phyloP scores from a whole-genome alignment of 2,888 invertebrate genomes.

The Fragum sueziense region DNA sequence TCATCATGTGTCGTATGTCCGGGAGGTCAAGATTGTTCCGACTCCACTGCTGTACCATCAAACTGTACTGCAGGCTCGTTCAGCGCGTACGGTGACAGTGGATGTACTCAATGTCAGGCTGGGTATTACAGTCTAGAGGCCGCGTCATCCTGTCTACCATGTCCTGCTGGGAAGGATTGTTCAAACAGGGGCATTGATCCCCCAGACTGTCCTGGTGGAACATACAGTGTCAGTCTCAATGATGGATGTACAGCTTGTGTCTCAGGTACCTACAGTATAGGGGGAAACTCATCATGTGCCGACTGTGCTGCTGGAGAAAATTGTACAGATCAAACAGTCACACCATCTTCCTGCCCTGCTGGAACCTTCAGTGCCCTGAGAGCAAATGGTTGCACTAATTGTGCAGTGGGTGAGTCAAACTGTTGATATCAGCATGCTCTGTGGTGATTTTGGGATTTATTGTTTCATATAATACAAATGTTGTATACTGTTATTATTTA shows the following conservation, averaged over 20 bases:
- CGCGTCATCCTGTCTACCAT: conserved; percentile 51
- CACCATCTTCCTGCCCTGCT: conserved; percentile 67
- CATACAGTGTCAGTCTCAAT: conserved; percentile 40
- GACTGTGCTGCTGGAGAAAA: conserved; percentile 56
- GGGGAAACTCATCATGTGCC: conserved; percentile 34
- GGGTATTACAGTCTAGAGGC: conserved; percentile 62
- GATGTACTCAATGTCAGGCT: conserved; percentile 57
- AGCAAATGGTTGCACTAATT: conserved; percentile 67
- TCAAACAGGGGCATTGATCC: conserved; percentile 25
- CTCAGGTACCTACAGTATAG: conserved; percentile 56
- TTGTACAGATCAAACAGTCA: conserved; percentile 40
- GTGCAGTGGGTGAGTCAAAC: conserved; percentile 62
- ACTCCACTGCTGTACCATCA: conserved; percentile 36
- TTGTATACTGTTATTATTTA: too few species aligned
- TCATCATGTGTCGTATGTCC: conserved; percentile 59
- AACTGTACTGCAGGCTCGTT: conserved; percentile 63
- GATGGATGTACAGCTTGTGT: conserved; percentile 55
- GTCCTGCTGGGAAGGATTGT: conserved; percentile 61
- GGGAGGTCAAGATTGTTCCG: conserved; percentile 56
- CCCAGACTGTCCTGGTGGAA: conserved; percentile 54
- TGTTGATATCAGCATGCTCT: conserved; percentile 7
- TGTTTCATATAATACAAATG: too few species aligned
- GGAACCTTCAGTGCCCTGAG: conserved; percentile 75
- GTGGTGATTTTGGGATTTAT: background rate
- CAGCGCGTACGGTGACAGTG: conserved; percentile 55